phyloP scores from a whole-genome alignment of 2,888 invertebrate species.

The Callyntrura sp. region DNA sequence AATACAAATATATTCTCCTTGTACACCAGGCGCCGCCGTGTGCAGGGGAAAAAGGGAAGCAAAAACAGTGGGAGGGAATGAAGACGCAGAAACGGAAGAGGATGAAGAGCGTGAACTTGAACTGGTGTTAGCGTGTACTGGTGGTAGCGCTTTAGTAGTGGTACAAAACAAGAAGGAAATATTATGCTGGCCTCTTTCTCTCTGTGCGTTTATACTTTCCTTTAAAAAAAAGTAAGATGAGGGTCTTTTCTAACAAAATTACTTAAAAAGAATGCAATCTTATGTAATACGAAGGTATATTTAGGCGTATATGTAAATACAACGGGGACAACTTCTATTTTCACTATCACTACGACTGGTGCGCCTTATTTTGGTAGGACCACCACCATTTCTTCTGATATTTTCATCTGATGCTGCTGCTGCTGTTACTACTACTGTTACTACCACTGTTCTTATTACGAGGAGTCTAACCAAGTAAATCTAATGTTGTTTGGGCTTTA shows the following conservation, averaged over 20 bases:
- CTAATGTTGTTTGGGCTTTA: constrained; percentile 74
- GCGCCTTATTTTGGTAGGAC: neutral
- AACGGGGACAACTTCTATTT: constrained; percentile 24
- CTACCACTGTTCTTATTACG: neutral
- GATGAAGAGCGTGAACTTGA: constrained; percentile 49
- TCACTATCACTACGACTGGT: neutral
- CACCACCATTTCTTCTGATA: constrained; percentile 24
- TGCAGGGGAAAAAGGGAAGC: neutral
- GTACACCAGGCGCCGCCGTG: neutral
- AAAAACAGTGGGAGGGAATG: constrained; percentile 13
- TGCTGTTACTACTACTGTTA: neutral
- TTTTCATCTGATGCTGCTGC: neutral
- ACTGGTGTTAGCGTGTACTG: constrained; percentile 23
- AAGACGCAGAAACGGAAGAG: constrained; percentile 10
- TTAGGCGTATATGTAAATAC: neutral
- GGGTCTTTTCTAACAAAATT: constrained; percentile 56
- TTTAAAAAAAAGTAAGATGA: constrained; percentile 43
- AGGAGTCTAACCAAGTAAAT: constrained; percentile 61
- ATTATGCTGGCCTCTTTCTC: constrained; percentile 32
- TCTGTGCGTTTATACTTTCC: constrained; percentile 14
- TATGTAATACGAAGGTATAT: neutral
- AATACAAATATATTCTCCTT: constrained; percentile 55
- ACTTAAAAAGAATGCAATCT: constrained; percentile 19
- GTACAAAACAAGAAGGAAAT: constrained; percentile 6
- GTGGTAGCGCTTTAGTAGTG: neutral